Base-by-base conservation (phyloP, 2,797 vertebrate genomes). In the Neostethus bicornis region DNA sequence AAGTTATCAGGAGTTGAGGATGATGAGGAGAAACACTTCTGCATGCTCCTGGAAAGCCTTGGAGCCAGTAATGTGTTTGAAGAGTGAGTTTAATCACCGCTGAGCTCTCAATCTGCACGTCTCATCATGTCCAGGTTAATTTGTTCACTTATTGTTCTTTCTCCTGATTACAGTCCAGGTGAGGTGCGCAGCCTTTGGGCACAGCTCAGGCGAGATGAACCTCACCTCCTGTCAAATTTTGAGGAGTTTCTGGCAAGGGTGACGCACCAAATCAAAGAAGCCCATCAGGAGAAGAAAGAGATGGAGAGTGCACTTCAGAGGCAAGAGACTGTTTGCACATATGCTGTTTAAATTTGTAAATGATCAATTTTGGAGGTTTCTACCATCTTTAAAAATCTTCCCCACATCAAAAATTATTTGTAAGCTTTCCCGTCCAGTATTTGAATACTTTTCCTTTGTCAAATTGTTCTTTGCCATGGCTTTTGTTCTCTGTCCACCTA, bases 211-310 rank as follows among this genome's bases (percentile, higher is more conserved):
- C 93, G 91, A 64, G 94, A 94, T 0, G 92, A 97, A 54, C 94
- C 96, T 63, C 88, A 93, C 57, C 90, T 98, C 14, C 85, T 97
- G 69, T 90, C 92, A 55, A 93, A 74, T 83, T 98, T 98, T 35
- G 96, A 98, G 83, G 94, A 96, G 47, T 92, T 98, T 66, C 82
- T 99, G 69, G 69, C 91, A 46, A 88, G 92, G 49, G 90, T 96
- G 69, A 94, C 94, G 32, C 88, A 86, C 16, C 95, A 94, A 83
- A 94, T 98, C 45, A 95, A 93, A 53, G 93, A 94, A 48, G 95
- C 94, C 35, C 92, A 94, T 5, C 87, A 95, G 66, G 95, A 99
- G 65, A 96, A 91, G 80, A 92, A 83, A 0, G 91, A 95, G 45
- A 93, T 97, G 91, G 96, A 98, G 80, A 88, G 79, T 0, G 89